Evolutionary conservation across 92 coral and sea anemone species (phyloP), one percentile per base, ranked within the genome.

Genomic region (Chrysogorgia sp.): DNA sequence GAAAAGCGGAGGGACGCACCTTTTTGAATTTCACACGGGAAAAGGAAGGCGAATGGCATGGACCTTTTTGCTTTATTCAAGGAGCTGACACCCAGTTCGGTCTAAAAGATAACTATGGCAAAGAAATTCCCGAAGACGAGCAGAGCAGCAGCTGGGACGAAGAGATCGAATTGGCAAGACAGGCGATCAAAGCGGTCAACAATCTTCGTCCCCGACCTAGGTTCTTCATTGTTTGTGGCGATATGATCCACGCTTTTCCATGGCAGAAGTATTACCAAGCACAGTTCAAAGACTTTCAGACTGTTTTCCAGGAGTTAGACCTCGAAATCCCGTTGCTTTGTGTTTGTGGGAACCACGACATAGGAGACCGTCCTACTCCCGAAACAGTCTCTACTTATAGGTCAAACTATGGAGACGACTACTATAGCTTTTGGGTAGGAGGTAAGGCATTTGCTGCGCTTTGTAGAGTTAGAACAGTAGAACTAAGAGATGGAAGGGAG

Each of bases 51-150:
- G 34, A 81, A 72, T 96, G 99, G 99, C 80, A 80, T 57, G 97
- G 99, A 17, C 89, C 99, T 25, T 96, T 96, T 71, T 90, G 88
- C 77, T 96, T 96, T 67, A 87, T 96, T 49, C 97, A 89, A 67
- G 88, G 97, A 48, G 92, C 99, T 76, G 99, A 96, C 75, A 92
- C 97, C 3, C 99, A 96, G 72, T 76, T 96, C 67, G 99, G 99
- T 19, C 67, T 96, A 47, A 96, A 92, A 33, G 99, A 96, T 74
- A 92, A 90, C 26, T 96, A 97, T 97, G 89, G 92, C 64, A 83
- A 66, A 37, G 97, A 91, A 2, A 55, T 59, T 1, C 89, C 92
- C 30, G 89, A 83, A 64, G 92, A 83, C 22, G 85, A 91, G 30
- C 97, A 93, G 77, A 83, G 50, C 0, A 48, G 31, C 21, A n/a